These are phyloP conservation scores for Matsumyia berberina DNA, from an alignment of 2,888 invertebrate species.

Conservation along the genomic window DNA sequence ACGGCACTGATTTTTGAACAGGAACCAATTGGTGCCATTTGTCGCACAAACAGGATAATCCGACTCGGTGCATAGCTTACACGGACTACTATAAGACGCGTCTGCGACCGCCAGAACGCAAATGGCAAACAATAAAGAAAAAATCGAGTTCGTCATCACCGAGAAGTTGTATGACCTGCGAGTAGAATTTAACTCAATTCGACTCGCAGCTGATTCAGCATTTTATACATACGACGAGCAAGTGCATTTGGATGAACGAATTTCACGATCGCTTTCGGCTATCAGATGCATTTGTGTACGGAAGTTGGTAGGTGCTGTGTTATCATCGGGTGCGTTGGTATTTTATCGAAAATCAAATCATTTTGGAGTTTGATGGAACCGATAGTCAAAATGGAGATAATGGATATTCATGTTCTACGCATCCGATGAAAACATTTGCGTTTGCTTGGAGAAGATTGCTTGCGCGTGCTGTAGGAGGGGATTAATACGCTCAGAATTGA, in stretches of 20 bases:
- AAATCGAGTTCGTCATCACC: conserved; percentile 44
- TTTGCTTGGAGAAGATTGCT: too few relatives aligned
- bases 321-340: conserved; percentile 27
- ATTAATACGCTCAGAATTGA: too few relatives aligned
- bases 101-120: conserved; percentile 7
- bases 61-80: conserved; percentile 7
- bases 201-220: conserved; percentile 43
- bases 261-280: neutral
- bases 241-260: conserved; percentile 12
- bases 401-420: too few relatives aligned
- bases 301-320: conserved; percentile 27
- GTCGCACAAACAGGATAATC: conserved; percentile 64
- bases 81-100: neutral
- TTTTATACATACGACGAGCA: conserved; percentile 60
- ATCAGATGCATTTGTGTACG: conserved; percentile 24
- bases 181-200: conserved; percentile 17
- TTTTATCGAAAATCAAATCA: neutral
- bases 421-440: too few relatives aligned
- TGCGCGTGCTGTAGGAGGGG: too few relatives aligned
- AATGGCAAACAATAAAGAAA: conserved; percentile 20
- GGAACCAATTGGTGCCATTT: conserved; percentile 55
- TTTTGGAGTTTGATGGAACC: neutral
- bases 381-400: too few relatives aligned
- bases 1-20: conserved; percentile 57
- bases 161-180: conserved; percentile 1